Evolutionary conservation across 2,797 vertebrate species (phyloP), one percentile per base, ranked within the genome.

Genomic region (Mallotus villosus): DNA sequence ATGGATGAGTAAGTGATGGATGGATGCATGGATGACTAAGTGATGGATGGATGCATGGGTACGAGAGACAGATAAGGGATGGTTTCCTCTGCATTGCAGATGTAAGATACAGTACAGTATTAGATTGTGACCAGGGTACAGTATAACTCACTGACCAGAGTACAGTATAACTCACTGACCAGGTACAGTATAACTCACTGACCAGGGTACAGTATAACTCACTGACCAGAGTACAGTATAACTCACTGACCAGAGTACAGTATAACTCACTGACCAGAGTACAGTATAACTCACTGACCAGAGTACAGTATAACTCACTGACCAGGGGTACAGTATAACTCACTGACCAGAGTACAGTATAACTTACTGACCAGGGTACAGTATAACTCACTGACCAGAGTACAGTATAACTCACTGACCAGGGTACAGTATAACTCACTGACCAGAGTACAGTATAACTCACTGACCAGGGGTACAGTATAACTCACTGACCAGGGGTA

Each of bases 51-150:
- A 25, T 24, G 11, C n/a, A 12, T 24, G n/a, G 80, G 72, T 12
- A 46, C 12, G 79, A 78, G 75, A 72, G 78, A 34, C 81, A 76
- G 76, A 77, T 81, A 63, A 85, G 82, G 71, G 51, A 64, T 27
- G 53, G 9, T 21, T 46, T 32, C n/a, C 59, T 80, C 69, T 79
- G 59, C 73, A 73, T 65, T 74, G 63, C 79, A 78, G 74, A 77
- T 27, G 71, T 24, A 68, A 63, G 57, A 73, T 74, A 66, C 6
- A 32, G 32, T 34, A 34, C 32, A 34, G 11, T 46, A 46, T 46
- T 2, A 46, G 41, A 11, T 2, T 29, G 27, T 46, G 41, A 46
- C 41, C 41, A 46, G 41, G 41, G 9, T 46, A 41, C 37, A 41
- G 37, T 57, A 72, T 80, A 78, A 71, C 59, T 75, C 60, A 73